Conservation (phyloP, 2,113 vertebrate genomes). For the Hydrolagus affinis region DNA sequence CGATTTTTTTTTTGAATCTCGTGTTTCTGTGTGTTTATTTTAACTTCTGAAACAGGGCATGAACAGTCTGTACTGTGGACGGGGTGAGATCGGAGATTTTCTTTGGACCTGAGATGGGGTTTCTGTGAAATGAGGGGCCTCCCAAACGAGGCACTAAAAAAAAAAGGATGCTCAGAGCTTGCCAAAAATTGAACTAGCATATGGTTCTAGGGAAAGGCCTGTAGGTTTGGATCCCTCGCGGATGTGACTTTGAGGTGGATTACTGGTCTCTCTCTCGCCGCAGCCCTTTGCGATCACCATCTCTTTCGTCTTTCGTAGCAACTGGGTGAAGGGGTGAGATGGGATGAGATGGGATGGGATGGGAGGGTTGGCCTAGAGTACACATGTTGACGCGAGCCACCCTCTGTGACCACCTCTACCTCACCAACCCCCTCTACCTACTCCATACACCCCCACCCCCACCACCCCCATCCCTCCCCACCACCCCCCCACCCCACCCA, state of each 20-base stretch:
- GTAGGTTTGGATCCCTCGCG: slow-evolving; percentile 18
- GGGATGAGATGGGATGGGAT: no score
- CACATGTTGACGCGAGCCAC: no score
- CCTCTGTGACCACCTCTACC: no score
- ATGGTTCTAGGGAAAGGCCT: slow-evolving; percentile 20
- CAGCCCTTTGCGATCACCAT: slow-evolving; percentile 9
- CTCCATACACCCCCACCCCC: no score
- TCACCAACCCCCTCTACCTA: no score
- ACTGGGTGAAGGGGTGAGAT: no score
- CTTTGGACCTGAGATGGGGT: not conserved
- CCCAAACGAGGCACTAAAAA: slow-evolving; percentile 21
- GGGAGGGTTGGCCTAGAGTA: no score
- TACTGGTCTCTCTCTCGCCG: not conserved
- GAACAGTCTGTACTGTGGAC: slow-evolving; percentile 17
- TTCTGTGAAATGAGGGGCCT: slow-evolving; percentile 27
- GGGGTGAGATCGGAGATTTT: not conserved
- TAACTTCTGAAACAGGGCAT: slow-evolving; percentile 24
- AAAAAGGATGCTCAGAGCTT: not conserved
- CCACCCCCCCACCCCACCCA: no score
- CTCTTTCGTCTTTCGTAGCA: not conserved
- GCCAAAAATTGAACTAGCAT: slow-evolving; percentile 31
- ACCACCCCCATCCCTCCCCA: no score
- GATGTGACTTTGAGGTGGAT: slow-evolving; percentile 19
- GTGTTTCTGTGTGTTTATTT: slow-evolving; percentile 14
- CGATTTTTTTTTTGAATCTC: slow-evolving; percentile 1